phyloP scores from a whole-genome alignment of 2,888 invertebrate genomes.

The Tiphia femorata region DNA sequence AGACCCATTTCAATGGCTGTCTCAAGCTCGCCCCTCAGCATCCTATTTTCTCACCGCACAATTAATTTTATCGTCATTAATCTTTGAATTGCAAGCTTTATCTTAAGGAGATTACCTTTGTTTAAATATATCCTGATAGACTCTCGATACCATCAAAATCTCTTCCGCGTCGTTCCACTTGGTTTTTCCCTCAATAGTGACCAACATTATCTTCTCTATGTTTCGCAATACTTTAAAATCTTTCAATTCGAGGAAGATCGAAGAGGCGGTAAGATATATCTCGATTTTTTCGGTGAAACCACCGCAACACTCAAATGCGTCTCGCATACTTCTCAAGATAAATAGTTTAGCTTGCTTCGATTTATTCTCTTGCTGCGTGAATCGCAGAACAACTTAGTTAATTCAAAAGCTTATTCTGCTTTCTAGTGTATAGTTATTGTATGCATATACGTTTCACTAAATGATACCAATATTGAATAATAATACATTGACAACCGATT shows the following conservation, averaged over 20 bases:
- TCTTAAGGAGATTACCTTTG: slow-evolving; percentile 33
- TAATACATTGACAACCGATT: not conserved
- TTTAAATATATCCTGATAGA: slow-evolving; percentile 69
- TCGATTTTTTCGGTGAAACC: slow-evolving; percentile 62
- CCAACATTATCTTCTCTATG: slow-evolving; percentile 61
- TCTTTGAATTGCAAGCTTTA: too few relatives aligned
- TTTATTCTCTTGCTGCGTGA: slow-evolving; percentile 30
- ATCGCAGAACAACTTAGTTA: too few relatives aligned
- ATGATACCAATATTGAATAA: not conserved
- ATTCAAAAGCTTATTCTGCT: too few relatives aligned
- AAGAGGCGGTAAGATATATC: slow-evolving; percentile 70
- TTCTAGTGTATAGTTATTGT: not conserved
- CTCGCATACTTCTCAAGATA: slow-evolving; percentile 43
- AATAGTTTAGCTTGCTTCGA: slow-evolving; percentile 51
- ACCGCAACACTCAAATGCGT: slow-evolving; percentile 27
- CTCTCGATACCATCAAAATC: slow-evolving; percentile 69
- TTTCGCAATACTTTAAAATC: slow-evolving; percentile 64
- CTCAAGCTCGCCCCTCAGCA: slow-evolving; percentile 42
- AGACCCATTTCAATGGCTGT: slow-evolving; percentile 43
- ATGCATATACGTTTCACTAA: not conserved
- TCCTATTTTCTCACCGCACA: slow-evolving; percentile 26
- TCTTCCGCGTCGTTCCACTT: slow-evolving; percentile 69
- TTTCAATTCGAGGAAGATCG: slow-evolving; percentile 69
- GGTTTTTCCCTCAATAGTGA: too few relatives aligned
- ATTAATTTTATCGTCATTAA: not conserved